Evolutionary conservation across 2,113 vertebrate genomes (phyloP).

Genomic region (Camelus bactrianus): DNA sequence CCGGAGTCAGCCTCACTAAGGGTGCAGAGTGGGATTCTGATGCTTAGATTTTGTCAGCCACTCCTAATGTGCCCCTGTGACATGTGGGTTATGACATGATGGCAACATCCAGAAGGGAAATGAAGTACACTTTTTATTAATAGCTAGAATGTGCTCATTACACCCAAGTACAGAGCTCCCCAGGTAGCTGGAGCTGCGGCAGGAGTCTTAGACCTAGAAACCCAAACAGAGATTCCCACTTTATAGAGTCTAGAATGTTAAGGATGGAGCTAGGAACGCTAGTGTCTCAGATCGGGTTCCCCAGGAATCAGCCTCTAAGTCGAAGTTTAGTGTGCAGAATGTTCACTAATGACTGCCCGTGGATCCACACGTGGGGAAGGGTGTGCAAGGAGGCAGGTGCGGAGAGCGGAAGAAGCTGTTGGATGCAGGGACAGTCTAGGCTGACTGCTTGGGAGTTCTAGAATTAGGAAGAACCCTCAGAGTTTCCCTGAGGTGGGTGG

Average conservation of each 20-base stretch:
- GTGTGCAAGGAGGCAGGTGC: background rate
- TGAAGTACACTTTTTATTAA: slow-evolving; percentile 62
- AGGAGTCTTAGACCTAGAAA: slow-evolving; percentile 41
- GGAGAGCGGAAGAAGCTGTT: background rate
- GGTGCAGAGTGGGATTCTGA: slow-evolving; percentile 30
- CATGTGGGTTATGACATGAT: slow-evolving; percentile 52
- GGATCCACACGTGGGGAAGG: background rate
- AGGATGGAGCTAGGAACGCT: background rate
- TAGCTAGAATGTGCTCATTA: slow-evolving; percentile 56
- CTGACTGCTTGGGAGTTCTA: background rate
- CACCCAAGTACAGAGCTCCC: slow-evolving; percentile 9
- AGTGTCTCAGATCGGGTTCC: background rate
- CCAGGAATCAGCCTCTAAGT: background rate
- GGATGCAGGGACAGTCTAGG: background rate
- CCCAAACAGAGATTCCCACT: background rate
- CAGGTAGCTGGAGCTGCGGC: background rate
- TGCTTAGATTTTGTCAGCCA: slow-evolving; percentile 47
- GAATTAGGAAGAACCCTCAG: background rate
- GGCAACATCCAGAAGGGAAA: slow-evolving; percentile 50
- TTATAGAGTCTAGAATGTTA: background rate
- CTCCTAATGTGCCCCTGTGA: slow-evolving; percentile 57
- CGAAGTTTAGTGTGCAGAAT: background rate
- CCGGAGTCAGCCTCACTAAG: slow-evolving; percentile 47
- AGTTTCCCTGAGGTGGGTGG: background rate
- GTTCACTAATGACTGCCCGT: background rate